Base-by-base conservation (phyloP, 1,140 invertebrate genomes). In the Lithobius niger region DNA sequence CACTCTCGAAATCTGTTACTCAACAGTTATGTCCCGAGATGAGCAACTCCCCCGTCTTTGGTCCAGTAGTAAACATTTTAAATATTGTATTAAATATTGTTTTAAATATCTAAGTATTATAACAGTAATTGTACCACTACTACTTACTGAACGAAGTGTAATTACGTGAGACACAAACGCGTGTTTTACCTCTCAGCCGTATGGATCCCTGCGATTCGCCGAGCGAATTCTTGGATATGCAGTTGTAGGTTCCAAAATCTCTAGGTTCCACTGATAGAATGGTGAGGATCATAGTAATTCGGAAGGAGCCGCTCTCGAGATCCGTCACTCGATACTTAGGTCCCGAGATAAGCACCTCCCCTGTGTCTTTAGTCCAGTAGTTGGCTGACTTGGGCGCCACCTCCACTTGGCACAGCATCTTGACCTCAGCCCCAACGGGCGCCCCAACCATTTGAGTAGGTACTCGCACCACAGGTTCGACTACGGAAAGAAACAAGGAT, bases 31-130 rank as follows among this genome's bases (percentile, higher is more conserved):
- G 18, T 10, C 31, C 31, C 10, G 10, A 13, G 10, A 40, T 40
- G 63, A 90, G 80, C 80, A 93, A 87, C 65, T 84, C 83, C 67
- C 80, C 84, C 79, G 66, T 86, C 81, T 70, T 80, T 79, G 62
- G 82, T 78, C 89, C 88, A 93, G 69, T 86, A 88, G 74, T 87
- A n/a, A n/a, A n/a, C n/a, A n/a, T n/a, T n/a, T n/a, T n/a, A n/a
- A n/a, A n/a, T n/a, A n/a, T n/a, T n/a, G n/a, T n/a, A n/a, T n/a
- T n/a, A n/a, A n/a, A n/a, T n/a, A n/a, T n/a, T n/a, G n/a, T n/a
- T n/a, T n/a, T n/a, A n/a, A n/a, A n/a, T n/a, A n/a, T n/a, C n/a
- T n/a, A n/a, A n/a, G n/a, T n/a, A n/a, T n/a, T n/a, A n/a, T n/a
- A n/a, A n/a, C n/a, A n/a, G n/a, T n/a, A n/a, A n/a, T n/a, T n/a